Base-by-base conservation (phyloP, 2,888 invertebrate genomes). In the Hydroisotoma schaefferi region DNA sequence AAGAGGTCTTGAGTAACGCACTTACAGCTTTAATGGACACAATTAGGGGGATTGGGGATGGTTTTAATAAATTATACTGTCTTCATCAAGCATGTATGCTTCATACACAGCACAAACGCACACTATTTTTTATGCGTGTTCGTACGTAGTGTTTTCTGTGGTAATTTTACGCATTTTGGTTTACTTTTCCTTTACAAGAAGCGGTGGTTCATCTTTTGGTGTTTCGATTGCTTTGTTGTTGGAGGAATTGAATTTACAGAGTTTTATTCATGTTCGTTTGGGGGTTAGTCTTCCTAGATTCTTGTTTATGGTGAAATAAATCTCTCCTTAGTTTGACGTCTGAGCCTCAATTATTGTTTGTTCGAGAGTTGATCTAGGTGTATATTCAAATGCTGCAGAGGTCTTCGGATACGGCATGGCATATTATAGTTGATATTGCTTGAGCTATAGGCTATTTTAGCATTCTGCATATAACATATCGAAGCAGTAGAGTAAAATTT, bases 21-120 rank as follows among this genome's bases (percentile, higher is more conserved):
- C 40, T 46, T 25, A 23, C 29, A 18, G 33, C 29, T 37, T 52
- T 52, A 52, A 52, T 52, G 51, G 51, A 52, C 37, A n/a, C 51
- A 52, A 52, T 52, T 52, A 52, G 5, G 51, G 22, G 51, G 37
- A 37, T 52, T 52, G 49, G 26, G 49, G 15, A 27, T n/a, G 49
- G 28, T 49, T 37, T 52, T 52, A 52, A 52, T 52, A 52, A 52
- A 52, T 52, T 52, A 52, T 37, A n/a, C n/a, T 5, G 40, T 20
- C n/a, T 40, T 33, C 15, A 10, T 15, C 40, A 40, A 40, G 40
- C n/a, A n/a, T n/a, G n/a, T n/a, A n/a, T n/a, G n/a, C n/a, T n/a
- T n/a, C n/a, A n/a, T n/a, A n/a, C n/a, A n/a, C n/a, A n/a, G n/a
- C n/a, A n/a, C n/a, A n/a, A n/a, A n/a, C n/a, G n/a, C n/a, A n/a